Evolutionary conservation across 2,797 vertebrate genomes (phyloP).

Genomic region (Petrocephalus sullivani): DNA sequence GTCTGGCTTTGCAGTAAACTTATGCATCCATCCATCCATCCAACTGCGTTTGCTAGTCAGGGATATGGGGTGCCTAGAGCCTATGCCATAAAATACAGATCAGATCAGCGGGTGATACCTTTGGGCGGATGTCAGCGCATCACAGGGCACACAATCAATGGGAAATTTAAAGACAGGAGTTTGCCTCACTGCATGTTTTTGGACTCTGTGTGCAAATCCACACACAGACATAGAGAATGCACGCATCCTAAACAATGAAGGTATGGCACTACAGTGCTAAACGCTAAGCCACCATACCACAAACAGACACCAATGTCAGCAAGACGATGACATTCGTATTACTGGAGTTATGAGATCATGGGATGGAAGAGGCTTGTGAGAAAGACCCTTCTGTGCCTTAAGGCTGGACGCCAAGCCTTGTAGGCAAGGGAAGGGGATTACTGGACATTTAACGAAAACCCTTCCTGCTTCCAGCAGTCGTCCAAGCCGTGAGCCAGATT

Average conservation of each 20-base stretch:
- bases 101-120: neutral
- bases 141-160: neutral
- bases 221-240: neutral
- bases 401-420: neutral
- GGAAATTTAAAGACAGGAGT: neutral
- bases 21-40: neutral
- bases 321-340: neutral
- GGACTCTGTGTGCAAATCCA: neutral
- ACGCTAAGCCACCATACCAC: neutral
- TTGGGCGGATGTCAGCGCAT: neutral
- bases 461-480: neutral
- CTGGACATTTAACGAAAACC: conserved; percentile 7
- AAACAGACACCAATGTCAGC: neutral
- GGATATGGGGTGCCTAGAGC: neutral
- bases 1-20: neutral
- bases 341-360: conserved; percentile 3
- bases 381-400: neutral
- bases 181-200: neutral
- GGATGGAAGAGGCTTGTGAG: neutral
- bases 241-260: neutral
- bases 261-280: neutral
- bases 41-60: neutral
- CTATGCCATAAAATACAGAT: neutral
- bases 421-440: neutral
- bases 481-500: neutral